Conservation (phyloP, 2,888 invertebrate genomes). For the Drosophila cracens region DNA sequence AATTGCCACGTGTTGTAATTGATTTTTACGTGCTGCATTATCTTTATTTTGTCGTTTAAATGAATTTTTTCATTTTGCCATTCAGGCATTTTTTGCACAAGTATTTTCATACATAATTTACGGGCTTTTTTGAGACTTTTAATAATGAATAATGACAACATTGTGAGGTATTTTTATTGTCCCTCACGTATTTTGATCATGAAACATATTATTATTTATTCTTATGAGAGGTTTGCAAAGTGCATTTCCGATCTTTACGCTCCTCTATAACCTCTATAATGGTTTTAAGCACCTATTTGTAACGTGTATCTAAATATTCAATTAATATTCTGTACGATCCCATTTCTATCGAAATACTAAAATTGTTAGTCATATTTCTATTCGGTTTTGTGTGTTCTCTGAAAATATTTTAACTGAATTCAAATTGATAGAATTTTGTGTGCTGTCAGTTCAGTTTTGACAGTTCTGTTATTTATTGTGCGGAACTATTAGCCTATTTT, state of each 20-base stretch:
- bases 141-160: constrained; percentile 1
- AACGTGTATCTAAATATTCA: constrained; percentile 32
- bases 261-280: no score
- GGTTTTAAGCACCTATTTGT: neutral
- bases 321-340: constrained; percentile 3
- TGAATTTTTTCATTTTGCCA: constrained; percentile 39
- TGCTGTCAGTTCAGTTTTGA: constrained; percentile 25
- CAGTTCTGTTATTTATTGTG: constrained; percentile 17
- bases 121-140: neutral
- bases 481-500: constrained; percentile 6
- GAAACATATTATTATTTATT: neutral
- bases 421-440: constrained; percentile 19
- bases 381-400: neutral
- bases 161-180: neutral
- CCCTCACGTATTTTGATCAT: neutral
- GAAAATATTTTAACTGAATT: constrained; percentile 7
- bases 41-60: constrained; percentile 12
- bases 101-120: constrained; percentile 19
- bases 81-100: constrained; percentile 24
- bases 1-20: constrained; percentile 29
- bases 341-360: neutral
- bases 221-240: neutral
- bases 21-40: constrained; percentile 42
- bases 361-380: neutral
- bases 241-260: neutral